Base-by-base conservation (phyloP, 2,797 vertebrate species). In the Hipposideros larvatus region DNA sequence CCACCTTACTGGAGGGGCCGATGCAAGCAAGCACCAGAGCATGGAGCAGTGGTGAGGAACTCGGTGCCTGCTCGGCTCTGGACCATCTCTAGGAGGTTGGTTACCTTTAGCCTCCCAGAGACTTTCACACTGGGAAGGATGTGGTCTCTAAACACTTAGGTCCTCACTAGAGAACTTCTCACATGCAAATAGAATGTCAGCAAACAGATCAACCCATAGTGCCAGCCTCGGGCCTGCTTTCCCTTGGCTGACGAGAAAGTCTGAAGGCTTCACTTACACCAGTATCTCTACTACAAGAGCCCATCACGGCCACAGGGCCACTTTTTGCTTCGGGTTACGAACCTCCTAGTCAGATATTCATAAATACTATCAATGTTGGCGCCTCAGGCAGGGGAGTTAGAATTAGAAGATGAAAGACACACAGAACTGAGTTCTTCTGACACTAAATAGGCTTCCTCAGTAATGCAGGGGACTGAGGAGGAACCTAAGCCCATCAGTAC, bases 241-340 rank as follows among this genome's bases (percentile, higher is more conserved):
- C 37, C 34, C 21, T 65, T 21, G n/a, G 59, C 28, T 94, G 66
- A 95, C 71, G 13, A 88, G 11, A 65, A 71, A 24, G 15, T 53
- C 46, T 55, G 41, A 66, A 93, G 70, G 68, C 43, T 61, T 77
- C 88, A 18, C 55, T 94, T 80, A 46, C 19, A 84, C 24, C 79
- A 85, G 5, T 88, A 66, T 73, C 87, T 70, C 79, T 83, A 46
- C 59, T 28, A 90, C 46, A 78, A 31, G 5, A 90, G 88, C 18
- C n/a, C 8, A 79, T 14, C 3, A 79, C 3, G 87, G 82, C 34
- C 37, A 71, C 1, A 51, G 10, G 59, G 24, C 26, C 55, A 87
- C 46, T 84, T 87, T 77, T 51, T n/a, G 53, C 53, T 93, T 63
- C 94, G 70, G 28, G 28, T 74, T 86, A 87, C 48, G 91, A 92